Evolutionary conservation across 2,113 vertebrate genomes (phyloP), one percentile per base, ranked within the genome.

Genomic region (Platichthys stellatus): DNA sequence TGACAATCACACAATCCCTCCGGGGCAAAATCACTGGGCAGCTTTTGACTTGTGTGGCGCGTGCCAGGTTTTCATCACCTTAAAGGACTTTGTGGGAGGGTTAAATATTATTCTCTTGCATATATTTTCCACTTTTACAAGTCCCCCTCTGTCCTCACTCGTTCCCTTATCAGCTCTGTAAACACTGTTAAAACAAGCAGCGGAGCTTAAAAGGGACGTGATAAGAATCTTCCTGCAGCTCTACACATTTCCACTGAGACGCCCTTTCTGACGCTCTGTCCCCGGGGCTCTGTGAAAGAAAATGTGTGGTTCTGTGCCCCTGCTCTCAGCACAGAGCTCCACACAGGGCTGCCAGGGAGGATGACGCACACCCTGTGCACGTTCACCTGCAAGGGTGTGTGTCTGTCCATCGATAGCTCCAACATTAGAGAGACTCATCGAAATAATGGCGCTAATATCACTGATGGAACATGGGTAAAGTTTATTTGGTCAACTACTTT

Each of bases 341-440:
- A 76, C 61, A 77, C 75, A 87, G n/a, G 69, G 20, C 75, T 75
- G 81, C 77, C 74, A 67, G 56, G 14, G 62, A 54, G 74, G 13
- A 72, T 80, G 83, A 89, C 72, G 53, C 83, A 80, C 64, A 74
- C 31, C 43, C 28, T 69, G 28, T 47, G 43, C 51, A 72, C 0
- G 3, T 60, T 35, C 38, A 61, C 60, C 38, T 69, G 35, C 43
- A 77, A n/a, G n/a, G 54, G 35, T 64, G 53, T 67, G 64, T 47
- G 45, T 79, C 18, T 69, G 26, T 61, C 65, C 71, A 68, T 63
- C 72, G 51, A 68, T 58, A 72, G 12, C 40, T 11, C 40, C 11
- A 2, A 43, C 11, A 43, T 43, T 3, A 43, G 40, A 43, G 35
- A 38, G 35, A 38, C 28, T 31, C 28, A 31, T 31, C 28, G 5